Percentiles rank a stretch among this genome's conserved stretches.
Evolutionary conservation across 1,140 invertebrate genomes (phyloP).

Genomic region (Drosophila seguyi): DNA sequence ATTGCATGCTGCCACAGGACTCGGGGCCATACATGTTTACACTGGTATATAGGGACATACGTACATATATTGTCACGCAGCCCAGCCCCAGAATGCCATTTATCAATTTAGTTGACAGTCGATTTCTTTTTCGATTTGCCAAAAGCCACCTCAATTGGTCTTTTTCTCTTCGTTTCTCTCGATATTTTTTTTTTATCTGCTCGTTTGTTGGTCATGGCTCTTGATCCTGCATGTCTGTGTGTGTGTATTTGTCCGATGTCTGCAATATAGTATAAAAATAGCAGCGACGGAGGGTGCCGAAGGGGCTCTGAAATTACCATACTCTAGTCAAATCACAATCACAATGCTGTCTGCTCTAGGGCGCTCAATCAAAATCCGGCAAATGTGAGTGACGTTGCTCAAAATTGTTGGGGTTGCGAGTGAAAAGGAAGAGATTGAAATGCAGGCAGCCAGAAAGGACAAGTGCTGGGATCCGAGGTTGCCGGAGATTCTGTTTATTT

Average conservation of each 20-base stretch:
- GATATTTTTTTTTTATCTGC: conserved; percentile 8
- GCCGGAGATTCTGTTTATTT: conserved; percentile 39
- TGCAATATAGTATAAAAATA: conserved; percentile 52
- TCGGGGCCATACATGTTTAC: conserved; percentile 28
- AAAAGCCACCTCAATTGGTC: conserved; percentile 73
- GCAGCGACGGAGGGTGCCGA: neutral
- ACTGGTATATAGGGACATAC: conserved; percentile 5
- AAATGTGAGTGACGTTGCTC: conserved; percentile 62
- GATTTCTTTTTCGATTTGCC: conserved; percentile 80
- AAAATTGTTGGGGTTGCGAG: conserved; percentile 50
- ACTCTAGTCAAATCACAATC: conserved; percentile 80
- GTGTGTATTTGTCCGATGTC: conserved; percentile 34
- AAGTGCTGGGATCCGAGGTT: neutral
- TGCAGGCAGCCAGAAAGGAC: conserved; percentile 21
- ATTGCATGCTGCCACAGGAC: conserved; percentile 63
- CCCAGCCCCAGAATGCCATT: conserved; percentile 69
- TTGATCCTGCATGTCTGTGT: conserved; percentile 28
- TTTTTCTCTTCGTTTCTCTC: conserved; percentile 42
- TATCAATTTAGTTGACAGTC: conserved; percentile 85
- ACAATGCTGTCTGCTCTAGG: conserved; percentile 60
- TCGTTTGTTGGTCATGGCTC: conserved; percentile 50
- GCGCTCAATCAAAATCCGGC: conserved; percentile 73
- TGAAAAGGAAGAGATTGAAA: conserved; percentile 41
- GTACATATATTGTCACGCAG: conserved; percentile 65
- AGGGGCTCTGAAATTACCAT: conserved; percentile 67